Evolutionary conservation across 2,113 vertebrate species (phyloP).

Genomic region (Podilymbus podiceps): DNA sequence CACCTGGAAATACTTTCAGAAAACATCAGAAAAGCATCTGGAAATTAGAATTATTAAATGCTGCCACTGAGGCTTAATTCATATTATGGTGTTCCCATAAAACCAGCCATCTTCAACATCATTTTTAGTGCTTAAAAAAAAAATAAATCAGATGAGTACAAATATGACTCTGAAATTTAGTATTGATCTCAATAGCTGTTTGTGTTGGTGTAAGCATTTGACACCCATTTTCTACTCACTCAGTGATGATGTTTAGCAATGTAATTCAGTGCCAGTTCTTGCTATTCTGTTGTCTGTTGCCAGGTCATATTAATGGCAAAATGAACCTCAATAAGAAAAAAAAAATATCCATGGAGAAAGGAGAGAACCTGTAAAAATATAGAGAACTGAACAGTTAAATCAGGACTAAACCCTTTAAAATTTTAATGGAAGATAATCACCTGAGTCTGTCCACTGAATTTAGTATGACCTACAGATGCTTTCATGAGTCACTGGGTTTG

Average conservation of each 20-base stretch:
- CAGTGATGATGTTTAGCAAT: neutral
- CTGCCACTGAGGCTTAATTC: neutral
- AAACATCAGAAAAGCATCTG: neutral
- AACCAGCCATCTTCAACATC: neutral
- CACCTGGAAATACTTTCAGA: neutral
- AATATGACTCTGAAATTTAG: neutral
- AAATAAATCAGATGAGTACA: neutral
- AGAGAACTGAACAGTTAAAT: neutral
- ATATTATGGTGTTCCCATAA: neutral
- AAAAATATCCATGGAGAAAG: neutral
- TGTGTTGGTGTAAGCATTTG: neutral
- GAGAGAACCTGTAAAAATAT: neutral
- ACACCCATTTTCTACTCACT: neutral
- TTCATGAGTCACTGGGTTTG: neutral
- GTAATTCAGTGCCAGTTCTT: neutral
- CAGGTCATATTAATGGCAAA: neutral
- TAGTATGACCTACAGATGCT: neutral
- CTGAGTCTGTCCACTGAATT: neutral
- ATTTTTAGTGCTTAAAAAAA: neutral
- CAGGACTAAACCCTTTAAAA: neutral
- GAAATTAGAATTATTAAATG: neutral
- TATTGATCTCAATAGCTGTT: neutral
- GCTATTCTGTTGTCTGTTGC: neutral
- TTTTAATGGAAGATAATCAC: neutral
- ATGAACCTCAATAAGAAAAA: neutral